A percentile compares a stretch with the other conserved stretches of the same genome.
Conservation (phyloP, 2,888 invertebrate genomes). For the Spicauda simplicius region DNA sequence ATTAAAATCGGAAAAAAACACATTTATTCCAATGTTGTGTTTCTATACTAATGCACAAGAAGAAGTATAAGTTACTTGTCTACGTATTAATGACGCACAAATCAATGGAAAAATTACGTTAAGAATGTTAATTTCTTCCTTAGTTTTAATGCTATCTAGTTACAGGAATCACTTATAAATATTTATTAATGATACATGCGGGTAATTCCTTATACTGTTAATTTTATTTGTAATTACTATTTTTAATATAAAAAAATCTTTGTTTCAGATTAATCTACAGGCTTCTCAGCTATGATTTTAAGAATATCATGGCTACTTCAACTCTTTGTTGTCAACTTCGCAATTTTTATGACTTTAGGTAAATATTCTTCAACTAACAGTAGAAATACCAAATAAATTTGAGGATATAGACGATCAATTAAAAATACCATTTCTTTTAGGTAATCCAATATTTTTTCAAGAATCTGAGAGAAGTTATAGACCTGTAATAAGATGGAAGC, state of each 20-base stretch:
- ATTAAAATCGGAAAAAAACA: too few species aligned
- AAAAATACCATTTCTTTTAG: constrained; percentile 48
- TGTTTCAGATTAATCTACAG: constrained; percentile 65
- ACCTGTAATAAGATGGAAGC: constrained; percentile 79
- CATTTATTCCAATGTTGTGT: too few species aligned
- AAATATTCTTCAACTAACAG: constrained; percentile 14
- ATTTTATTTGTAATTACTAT: background rate
- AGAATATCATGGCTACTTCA: constrained; percentile 73
- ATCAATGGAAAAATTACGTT: background rate
- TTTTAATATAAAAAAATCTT: constrained; percentile 36
- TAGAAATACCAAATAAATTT: background rate
- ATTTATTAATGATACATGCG: background rate
- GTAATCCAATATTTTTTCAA: constrained; percentile 78
- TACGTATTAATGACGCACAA: too few species aligned
- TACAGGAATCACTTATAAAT: background rate
- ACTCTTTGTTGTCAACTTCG: constrained; percentile 51
- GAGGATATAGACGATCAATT: background rate
- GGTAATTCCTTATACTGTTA: background rate
- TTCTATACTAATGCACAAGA: too few species aligned
- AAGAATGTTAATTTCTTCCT: background rate
- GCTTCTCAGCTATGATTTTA: constrained; percentile 70
- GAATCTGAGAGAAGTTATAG: constrained; percentile 60
- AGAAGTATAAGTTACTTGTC: too few species aligned
- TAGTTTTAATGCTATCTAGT: background rate
- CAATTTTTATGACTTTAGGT: constrained; percentile 60